Evolutionary conservation across 2,113 vertebrate species (phyloP), one percentile per base, ranked within the genome.

Genomic region (Pseudolaguvia tuberculata): DNA sequence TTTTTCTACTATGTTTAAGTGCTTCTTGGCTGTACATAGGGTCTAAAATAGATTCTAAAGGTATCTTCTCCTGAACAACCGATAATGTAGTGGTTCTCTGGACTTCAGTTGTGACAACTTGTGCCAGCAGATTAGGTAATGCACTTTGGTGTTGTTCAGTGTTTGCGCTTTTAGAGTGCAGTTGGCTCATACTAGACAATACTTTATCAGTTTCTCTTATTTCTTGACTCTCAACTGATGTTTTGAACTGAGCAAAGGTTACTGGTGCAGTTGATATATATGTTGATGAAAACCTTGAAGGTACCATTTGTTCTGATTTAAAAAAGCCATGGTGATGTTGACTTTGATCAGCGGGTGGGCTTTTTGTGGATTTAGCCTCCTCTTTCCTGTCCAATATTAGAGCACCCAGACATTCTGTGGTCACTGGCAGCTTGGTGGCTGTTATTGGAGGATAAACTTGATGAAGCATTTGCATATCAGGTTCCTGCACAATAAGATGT

Each of bases 1-100:
- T 84, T 81, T 88, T 94, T 75, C 88, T 92, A 83, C 91, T 94
- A 80, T 94, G 91, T 88, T 92, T 94, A 23, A 86, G 86, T 25
- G 87, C 86, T 65, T 80, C 76, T 75, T 91, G 90, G 23, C 89
- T 88, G 81, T 84, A 87, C 63, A 87, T 56, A 21, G 80, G 20
- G n/a, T 78, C 79, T 68, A 86, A 81, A 68, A 86, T 84, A 82
- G 89, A 89, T 52, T 86, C 72, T 5, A 88, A 75, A 81, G 90
- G 91, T 73, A 89, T 73, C 83, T 80, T 88, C 83, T 91, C 90
- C 77, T 90, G 90, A 23, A 91, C 88, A 61, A 92, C 85, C 75
- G 93, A 92, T 67, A 92, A 87, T 18, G 92, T 88, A 17, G 89
- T 87, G 20, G 90, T 87, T 79, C 91, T 94, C 75, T 92, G 84